phyloP scores from a whole-genome alignment of 2,888 invertebrate genomes.

The Melinaea menophilus region DNA sequence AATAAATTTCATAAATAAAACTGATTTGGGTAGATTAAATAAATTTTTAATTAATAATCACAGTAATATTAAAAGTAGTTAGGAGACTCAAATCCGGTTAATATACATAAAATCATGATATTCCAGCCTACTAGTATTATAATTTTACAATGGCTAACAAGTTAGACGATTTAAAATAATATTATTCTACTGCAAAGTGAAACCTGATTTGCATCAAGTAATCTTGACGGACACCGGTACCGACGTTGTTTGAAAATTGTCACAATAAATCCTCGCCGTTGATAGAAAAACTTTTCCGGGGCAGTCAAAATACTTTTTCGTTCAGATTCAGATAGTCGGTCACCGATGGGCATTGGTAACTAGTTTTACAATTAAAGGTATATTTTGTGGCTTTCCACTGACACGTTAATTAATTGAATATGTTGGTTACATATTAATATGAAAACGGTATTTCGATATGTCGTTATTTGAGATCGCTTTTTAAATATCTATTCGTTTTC shows the following conservation, averaged over 20 bases:
- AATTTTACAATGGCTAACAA: no score
- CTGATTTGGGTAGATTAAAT: no score
- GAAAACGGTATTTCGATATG: background rate
- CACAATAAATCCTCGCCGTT: slow-evolving; percentile 54
- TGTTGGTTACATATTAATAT: background rate
- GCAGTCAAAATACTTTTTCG: background rate
- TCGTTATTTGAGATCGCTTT: no score
- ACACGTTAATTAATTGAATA: background rate
- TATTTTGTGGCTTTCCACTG: background rate
- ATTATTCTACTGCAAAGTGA: background rate
- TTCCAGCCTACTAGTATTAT: no score
- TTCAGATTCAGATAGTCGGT: slow-evolving; percentile 6
- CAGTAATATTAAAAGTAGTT: no score
- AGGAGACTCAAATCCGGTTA: no score
- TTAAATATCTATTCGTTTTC: no score
- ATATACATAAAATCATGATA: no score
- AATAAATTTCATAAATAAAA: no score
- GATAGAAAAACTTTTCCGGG: slow-evolving; percentile 61
- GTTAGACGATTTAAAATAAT: background rate
- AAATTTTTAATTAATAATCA: no score
- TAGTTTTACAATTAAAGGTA: slow-evolving; percentile 4
- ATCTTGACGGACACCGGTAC: slow-evolving; percentile 29
- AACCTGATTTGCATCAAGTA: slow-evolving; percentile 42
- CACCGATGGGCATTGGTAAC: slow-evolving; percentile 1
- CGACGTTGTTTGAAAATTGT: slow-evolving; percentile 43